Base-by-base conservation (phyloP, 2,113 vertebrate genomes). In the Mungos mungo region DNA sequence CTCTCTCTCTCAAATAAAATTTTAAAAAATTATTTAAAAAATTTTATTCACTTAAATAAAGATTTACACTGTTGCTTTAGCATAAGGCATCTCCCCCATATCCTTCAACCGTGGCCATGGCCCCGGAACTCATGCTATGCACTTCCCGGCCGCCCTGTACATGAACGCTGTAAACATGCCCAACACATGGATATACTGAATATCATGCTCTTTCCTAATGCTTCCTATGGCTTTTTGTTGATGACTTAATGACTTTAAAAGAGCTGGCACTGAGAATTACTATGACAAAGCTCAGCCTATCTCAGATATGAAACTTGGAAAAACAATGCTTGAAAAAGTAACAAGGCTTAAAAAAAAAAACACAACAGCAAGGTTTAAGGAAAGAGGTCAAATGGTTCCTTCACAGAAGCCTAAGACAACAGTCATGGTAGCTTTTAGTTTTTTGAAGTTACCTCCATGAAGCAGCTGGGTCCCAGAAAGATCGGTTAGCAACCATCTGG, bases 101-200 rank as follows among this genome's bases (percentile, higher is more conserved):
- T 15, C 54, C 83, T 38, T 71, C 41, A 15, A 0, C 41, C 1
- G 15, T 1, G 9, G 57, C 57, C 8, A 21, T 9, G 72, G 72
- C 23, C 65, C 66, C 8, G 10, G 18, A 1, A 69, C 25, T 54
- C 29, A 31, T 0, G 13, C 54, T 7, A 1, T 1, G 3, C n/a
- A 2, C 19, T 38, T 71, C 68, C 38, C 5, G 8, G 50, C 35
- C 1, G 6, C 71, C 35, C 0, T 21, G 33, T 0, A 0, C 0
- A 0, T 2, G 18, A 38, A 23, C 33, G 84, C 41, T 90, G 81
- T 65, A 90, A 95, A 85, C 52, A 47, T 57, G 16, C 18, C 7
- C 0, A 19, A 50, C 54, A 66, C 19, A 15, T 7, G 5, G 14
- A 4, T 11, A 15, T 1, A 7, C 0, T 33, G 71, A 16, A 35